Percentiles rank a stretch among this genome's conserved stretches.
Conservation (phyloP, 1,140 invertebrate genomes). For the Cecropterus lyciades region DNA sequence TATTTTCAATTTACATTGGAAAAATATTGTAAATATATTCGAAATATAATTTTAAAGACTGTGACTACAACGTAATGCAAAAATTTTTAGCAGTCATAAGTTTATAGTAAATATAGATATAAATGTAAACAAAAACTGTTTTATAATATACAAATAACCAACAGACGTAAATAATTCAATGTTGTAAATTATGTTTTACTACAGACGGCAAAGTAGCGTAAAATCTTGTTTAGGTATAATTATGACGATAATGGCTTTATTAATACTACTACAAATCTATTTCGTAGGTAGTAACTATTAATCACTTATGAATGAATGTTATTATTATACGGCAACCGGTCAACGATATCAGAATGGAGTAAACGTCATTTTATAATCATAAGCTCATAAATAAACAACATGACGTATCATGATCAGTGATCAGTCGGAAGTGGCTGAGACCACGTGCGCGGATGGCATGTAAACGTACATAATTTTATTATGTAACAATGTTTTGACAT, state of each 20-base stretch:
- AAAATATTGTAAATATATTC: background rate
- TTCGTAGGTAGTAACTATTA: constrained; percentile 77
- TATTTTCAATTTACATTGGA: background rate
- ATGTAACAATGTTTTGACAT: constrained; percentile 83
- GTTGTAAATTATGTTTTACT: constrained; percentile 71
- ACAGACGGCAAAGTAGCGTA: constrained; percentile 66
- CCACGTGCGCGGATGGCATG: constrained; percentile 61
- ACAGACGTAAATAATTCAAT: no score
- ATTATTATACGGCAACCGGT: constrained; percentile 74
- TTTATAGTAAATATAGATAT: background rate
- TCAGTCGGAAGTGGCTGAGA: constrained; percentile 55
- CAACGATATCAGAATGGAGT: constrained; percentile 77
- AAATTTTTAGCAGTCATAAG: background rate
- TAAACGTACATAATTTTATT: constrained; percentile 75
- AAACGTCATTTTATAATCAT: constrained; percentile 82
- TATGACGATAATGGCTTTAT: constrained; percentile 77
- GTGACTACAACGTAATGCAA: background rate
- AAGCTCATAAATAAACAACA: constrained; percentile 80
- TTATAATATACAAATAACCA: constrained; percentile 13
- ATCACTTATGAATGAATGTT: constrained; percentile 79
- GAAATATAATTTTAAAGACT: background rate
- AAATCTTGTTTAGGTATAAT: constrained; percentile 80
- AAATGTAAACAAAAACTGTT: constrained; percentile 8
- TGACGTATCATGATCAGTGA: constrained; percentile 60
- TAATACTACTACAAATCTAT: constrained; percentile 79